Base-by-base conservation (phyloP, 2,113 vertebrate species). In the Syrrhaptes paradoxus region DNA sequence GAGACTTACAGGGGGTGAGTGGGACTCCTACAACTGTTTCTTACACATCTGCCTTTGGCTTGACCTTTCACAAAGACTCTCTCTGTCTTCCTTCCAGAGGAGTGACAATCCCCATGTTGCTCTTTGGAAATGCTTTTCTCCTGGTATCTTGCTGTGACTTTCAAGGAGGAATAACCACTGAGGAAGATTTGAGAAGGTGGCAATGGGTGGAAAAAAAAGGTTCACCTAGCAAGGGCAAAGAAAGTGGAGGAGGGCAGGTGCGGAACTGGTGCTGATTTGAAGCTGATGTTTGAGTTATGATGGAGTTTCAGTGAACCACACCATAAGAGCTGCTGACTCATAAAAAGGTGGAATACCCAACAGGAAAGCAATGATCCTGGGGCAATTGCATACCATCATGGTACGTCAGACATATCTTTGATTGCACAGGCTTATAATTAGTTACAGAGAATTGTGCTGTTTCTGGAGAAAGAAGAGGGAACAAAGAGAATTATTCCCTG, bases 231-330 rank as follows among this genome's bases (percentile, higher is more conserved):
- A 89, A 96, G 68, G 80, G n/a, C 86, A 90, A 54, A 92, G 59
- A 80, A 67, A 38, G 21, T 1, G 0, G 25, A 46, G 49, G 31
- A 67, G 68, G n/a, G 57, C 38, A 82, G 54, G 61, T 66, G n/a
- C 15, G 31, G 46, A 61, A 76, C 49, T 2, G 20, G 65, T 51
- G 52, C 65, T 78, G 74, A 68, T 91, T 78, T 51, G 77, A 67
- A 68, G 11, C 48, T 76, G 57, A 48, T 49, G 29, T 62, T 90
- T 49, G 54, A 72, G 72, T 49, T 61, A 3, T 5, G 74, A 89
- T 51, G 67, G 77, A 74, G 62, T 62, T 91, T 82, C 84, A 94
- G 58, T 73, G 91, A 97, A 95, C 93, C 94, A 95, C 71, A 58
- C 68, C 36, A 25, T 49, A 59, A 87, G 65, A 66, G 34, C 67